Evolutionary conservation across 2,797 vertebrate genomes (phyloP).

Genomic region (Myripristis murdjan): DNA sequence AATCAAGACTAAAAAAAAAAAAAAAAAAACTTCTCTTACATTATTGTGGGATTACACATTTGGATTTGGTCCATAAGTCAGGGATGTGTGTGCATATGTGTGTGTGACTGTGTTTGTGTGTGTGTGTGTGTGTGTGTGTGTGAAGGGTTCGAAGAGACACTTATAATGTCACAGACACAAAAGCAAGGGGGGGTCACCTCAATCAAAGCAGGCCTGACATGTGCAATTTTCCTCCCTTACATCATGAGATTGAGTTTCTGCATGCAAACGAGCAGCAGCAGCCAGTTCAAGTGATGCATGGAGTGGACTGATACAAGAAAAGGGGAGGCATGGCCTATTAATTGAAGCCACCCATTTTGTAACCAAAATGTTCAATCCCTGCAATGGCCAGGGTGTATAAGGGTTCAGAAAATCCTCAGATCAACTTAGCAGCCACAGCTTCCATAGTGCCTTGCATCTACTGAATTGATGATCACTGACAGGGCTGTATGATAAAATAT

Average conservation of each 20-base stretch:
- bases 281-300: constrained; percentile 43
- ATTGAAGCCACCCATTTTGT: constrained; percentile 34
- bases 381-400: constrained; percentile 55
- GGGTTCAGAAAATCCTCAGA: constrained; percentile 16
- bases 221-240: constrained; percentile 55
- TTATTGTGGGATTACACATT: constrained; percentile 47
- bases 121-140: too few relatives aligned
- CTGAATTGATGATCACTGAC: too few relatives aligned
- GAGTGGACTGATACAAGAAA: neutral
- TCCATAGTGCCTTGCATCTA: too few relatives aligned
- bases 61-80: constrained; percentile 7
- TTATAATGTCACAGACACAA: constrained; percentile 51
- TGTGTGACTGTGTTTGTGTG: too few relatives aligned
- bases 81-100: constrained; percentile 19
- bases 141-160: constrained; percentile 43
- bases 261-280: constrained; percentile 36
- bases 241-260: constrained; percentile 61
- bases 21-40: too few relatives aligned
- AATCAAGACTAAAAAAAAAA: constrained; percentile 61
- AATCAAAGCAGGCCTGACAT: constrained; percentile 58
- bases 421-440: too few relatives aligned
- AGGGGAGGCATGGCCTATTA: constrained; percentile 51
- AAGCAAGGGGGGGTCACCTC: constrained; percentile 62
- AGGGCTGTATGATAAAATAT: too few relatives aligned
- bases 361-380: constrained; percentile 67